These are phyloP conservation scores for Cataglyphis rosenhaueri DNA, from an alignment of 2,888 invertebrate species.

Conservation along the genomic window DNA sequence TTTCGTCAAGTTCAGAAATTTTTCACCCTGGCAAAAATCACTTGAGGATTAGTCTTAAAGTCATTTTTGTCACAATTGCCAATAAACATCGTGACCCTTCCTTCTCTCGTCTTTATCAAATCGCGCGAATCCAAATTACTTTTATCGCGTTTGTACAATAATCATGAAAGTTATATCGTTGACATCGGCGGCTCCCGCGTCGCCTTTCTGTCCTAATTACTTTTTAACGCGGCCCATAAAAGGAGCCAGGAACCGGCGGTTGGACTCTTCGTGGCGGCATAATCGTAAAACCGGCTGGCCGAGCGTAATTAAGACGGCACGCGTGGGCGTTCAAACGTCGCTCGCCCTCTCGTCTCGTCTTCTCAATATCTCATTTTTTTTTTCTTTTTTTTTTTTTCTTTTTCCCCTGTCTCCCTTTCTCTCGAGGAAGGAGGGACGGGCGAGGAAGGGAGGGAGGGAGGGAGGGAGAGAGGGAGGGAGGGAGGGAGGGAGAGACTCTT, in stretches of 20 bases:
- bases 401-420: constrained; percentile 1
- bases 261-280: constrained; percentile 61
- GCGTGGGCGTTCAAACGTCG: constrained; percentile 76
- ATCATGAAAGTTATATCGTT: constrained; percentile 68
- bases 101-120: neutral
- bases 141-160: constrained; percentile 57
- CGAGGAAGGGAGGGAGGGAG: too few relatives aligned
- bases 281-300: constrained; percentile 71
- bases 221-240: constrained; percentile 73
- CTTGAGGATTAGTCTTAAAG: too few relatives aligned
- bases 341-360: constrained; percentile 62
- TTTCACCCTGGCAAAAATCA: neutral
- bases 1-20: neutral
- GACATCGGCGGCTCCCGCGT: constrained; percentile 66
- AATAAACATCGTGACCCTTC: neutral
- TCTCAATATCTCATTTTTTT: constrained; percentile 12
- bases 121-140: neutral
- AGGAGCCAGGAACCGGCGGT: constrained; percentile 61
- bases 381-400: neutral
- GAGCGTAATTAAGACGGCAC: constrained; percentile 74
- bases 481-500: neutral
- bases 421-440: neutral
- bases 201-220: constrained; percentile 70
- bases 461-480: too few relatives aligned
- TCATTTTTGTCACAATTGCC: neutral